Conservation (phyloP, 2,888 invertebrate genomes). For the Barypeithes pellucidus region DNA sequence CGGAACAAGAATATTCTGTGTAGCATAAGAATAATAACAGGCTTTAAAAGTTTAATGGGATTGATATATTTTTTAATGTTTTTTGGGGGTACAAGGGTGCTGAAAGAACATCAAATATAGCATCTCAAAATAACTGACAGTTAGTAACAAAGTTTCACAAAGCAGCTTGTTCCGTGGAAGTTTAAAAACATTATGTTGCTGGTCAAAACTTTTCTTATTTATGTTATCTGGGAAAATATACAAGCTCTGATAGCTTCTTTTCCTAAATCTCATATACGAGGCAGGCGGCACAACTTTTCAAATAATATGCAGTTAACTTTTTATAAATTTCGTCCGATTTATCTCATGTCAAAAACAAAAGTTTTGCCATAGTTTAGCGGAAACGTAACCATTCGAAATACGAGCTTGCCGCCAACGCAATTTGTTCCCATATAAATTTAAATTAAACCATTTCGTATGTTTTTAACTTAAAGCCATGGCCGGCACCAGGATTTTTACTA, state of each 20-base stretch:
- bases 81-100: neutral
- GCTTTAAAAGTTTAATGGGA: neutral
- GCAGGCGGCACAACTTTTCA: constrained; percentile 38
- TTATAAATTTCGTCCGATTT: constrained; percentile 47
- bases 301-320: constrained; percentile 50
- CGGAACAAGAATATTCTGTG: too few species aligned
- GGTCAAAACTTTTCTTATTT: constrained; percentile 36
- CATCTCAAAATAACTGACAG: constrained; percentile 30
- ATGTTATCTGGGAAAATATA: constrained; percentile 44
- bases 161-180: constrained; percentile 23
- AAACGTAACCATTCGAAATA: constrained; percentile 36
- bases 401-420: constrained; percentile 35
- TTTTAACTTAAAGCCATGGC: constrained; percentile 32
- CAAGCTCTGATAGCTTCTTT: constrained; percentile 24
- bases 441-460: constrained; percentile 44
- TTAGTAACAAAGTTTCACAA: constrained; percentile 22
- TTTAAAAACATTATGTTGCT: constrained; percentile 36
- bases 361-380: constrained; percentile 45
- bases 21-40: too few species aligned
- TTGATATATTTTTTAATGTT: neutral
- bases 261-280: constrained; percentile 37
- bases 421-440: constrained; percentile 48
- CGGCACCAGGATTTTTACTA: too few species aligned
- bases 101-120: constrained; percentile 9
- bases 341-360: constrained; percentile 46